phyloP scores from a whole-genome alignment of 2,113 vertebrate genomes.

The Fregetta grallaria region DNA sequence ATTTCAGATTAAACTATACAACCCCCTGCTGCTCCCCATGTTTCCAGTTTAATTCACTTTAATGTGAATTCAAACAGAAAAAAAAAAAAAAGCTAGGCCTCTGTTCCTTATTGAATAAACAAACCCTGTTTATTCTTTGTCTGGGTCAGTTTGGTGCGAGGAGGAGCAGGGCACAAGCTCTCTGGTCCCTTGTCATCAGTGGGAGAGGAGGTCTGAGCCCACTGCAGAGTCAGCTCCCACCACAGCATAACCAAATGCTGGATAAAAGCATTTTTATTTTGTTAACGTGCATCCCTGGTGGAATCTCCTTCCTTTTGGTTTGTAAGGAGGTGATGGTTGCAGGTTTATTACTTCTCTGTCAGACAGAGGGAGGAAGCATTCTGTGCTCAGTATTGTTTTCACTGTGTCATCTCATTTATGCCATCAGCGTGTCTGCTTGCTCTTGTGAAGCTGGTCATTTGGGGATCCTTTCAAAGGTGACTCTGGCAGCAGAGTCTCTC shows the following conservation, averaged over 20 bases:
- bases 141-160: not conserved
- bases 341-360: not conserved
- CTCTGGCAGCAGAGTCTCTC: not conserved
- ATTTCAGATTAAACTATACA: not conserved
- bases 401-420: not conserved
- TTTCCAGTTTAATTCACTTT: not conserved
- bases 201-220: not conserved
- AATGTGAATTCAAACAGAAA: not conserved
- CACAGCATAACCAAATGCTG: not conserved
- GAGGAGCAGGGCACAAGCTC: not conserved
- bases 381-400: not conserved
- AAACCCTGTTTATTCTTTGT: not conserved
- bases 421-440: not conserved
- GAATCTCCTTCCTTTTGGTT: not conserved
- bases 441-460: not conserved
- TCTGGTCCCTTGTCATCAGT: not conserved
- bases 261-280: not conserved
- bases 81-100: not conserved
- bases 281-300: not conserved
- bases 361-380: not conserved
- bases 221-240: not conserved
- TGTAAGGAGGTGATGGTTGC: not conserved
- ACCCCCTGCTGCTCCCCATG: not conserved
- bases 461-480: not conserved
- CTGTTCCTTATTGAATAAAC: not conserved